Base-by-base conservation (phyloP, 2,113 vertebrate species). In the Danio rerio region DNA sequence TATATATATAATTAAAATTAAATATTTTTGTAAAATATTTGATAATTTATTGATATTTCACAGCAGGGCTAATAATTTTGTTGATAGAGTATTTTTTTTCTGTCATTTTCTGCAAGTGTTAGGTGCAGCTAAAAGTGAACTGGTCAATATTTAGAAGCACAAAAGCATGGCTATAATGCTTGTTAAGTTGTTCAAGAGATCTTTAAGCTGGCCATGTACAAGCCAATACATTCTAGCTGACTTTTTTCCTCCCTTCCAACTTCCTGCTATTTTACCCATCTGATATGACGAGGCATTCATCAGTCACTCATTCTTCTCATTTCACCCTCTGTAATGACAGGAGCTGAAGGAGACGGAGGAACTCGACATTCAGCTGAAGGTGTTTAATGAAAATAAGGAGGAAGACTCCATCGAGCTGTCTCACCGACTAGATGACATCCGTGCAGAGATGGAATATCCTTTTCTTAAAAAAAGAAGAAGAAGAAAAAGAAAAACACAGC, bases 371-470 rank as follows among this genome's bases (percentile, higher is more conserved):
- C 98, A 99, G 88, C 91, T 99, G 88, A 97, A 93, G 93, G 98
- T 99, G 71, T 99, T 99, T 94, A 98, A 98, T 90, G 98, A 99
- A 90, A 98, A 97, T 91, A 99, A 98, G 92, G 98, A 99, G 77
- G 98, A 99, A 52, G 98, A 99, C 90, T 92, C 95, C 63, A 96
- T 96, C 83, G 98, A 99, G 89, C 94, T 99, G 85, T 96, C 97
- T 68, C 98, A 99, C 86, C 97, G 97, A 69, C 94, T 99, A 75
- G 95, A 94, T 74, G 98, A 99, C 91, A 96, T 99, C 94, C 96
- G 93, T 18, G 92, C 96, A 43, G 98, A 99, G 91, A 99, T 99
- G 97, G 98, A 99, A 99, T 99, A 99, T 99, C 98, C 98, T 99
- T 98, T 95, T 85, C 49, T 70, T 31, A 31, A 31, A 31, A 31